Base-by-base conservation (phyloP, 2,888 invertebrate species). In the Cetonia aurata region DNA sequence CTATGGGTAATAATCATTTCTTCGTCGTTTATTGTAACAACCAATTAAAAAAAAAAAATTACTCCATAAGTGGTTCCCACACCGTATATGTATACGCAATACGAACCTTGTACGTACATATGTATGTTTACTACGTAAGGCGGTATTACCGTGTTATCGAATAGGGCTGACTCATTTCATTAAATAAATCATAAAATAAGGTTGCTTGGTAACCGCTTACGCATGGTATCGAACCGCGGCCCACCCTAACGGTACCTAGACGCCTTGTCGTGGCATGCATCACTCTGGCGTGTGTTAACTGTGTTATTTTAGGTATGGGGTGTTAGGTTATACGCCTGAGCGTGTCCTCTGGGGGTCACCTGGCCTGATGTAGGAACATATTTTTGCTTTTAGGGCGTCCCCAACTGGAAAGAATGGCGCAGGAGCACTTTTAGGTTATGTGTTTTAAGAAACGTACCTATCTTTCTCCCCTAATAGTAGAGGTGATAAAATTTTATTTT, bases 121-220 rank as follows among this genome's bases (percentile, higher is more conserved):
- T 4, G 25, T 25, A 25, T 25, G 25, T 25, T 25, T 25, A 25
- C 10, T 4, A 44, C 44, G 17, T 50, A 50, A n/a, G n/a, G n/a
- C n/a, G n/a, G n/a, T 15, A 50, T 50, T 50, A 25, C 3, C 25
- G 25, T 25, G 25, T 4, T 25, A 25, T 25, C 25, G 3, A 25
- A 4, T 25, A 25, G 25, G 25, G 62, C 62, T 50, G 62, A 62
- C 62, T 62, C 62, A 62, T 50, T 50, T 50, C 48, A 31, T 62
- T 62, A 62, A 62, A 62, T 62, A 62, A 48, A 62, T 62, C 62
- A 62, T 62, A 62, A 62, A 50, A 62, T 15, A 50, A 33, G 62
- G 62, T 62, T 62, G 48, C 62, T 50, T 33, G 37, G 62, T 62
- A 62, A 62, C 62, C 33, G 62, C 15, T 17, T 62, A 62, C 62